Conservation (phyloP, 2,113 vertebrate species). For the Aldabrachelys gigantea region DNA sequence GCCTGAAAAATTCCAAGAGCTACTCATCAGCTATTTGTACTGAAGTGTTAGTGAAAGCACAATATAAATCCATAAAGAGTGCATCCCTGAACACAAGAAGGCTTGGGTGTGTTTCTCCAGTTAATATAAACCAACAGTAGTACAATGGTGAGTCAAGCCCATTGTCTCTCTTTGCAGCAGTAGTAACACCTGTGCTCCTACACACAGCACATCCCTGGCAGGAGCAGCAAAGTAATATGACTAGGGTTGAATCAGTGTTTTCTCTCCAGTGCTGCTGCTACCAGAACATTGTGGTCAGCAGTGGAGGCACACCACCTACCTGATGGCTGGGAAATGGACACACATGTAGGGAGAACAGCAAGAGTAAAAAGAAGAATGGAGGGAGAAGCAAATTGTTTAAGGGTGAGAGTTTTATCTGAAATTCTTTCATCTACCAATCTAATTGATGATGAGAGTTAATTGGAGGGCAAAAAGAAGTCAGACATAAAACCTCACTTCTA, state of each 20-base stretch:
- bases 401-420: neutral
- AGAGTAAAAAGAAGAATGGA: neutral
- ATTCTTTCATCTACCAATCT: neutral
- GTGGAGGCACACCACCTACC: accelerated
- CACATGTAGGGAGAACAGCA: neutral
- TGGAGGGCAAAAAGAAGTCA: neutral
- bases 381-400: neutral
- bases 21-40: neutral
- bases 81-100: neutral
- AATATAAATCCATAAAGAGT: neutral
- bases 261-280: neutral
- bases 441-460: neutral
- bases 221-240: neutral
- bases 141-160: neutral
- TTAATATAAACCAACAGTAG: neutral
- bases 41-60: neutral
- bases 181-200: accelerated
- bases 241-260: neutral
- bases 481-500: neutral
- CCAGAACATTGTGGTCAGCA: neutral
- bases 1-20: neutral
- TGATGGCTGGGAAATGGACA: neutral
- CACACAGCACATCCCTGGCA: neutral
- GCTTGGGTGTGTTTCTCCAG: neutral
- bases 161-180: neutral